These are phyloP conservation scores for Macrobrachium nipponense DNA, from an alignment of 1,140 invertebrate genomes.

Conservation along the genomic window DNA sequence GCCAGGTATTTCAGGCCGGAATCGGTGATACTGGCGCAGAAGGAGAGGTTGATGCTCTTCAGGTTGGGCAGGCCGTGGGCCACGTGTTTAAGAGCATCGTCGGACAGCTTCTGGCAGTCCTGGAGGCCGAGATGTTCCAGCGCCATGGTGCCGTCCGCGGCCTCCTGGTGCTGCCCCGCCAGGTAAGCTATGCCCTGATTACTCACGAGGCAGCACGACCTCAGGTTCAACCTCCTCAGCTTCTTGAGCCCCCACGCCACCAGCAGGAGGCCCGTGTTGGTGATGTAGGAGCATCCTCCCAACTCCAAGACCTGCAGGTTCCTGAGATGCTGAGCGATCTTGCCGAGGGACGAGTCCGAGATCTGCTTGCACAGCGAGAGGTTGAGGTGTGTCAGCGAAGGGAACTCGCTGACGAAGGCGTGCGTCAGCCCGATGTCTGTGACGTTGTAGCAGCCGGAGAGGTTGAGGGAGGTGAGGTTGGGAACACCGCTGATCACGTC, in stretches of 20 bases:
- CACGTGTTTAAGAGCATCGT: constrained; percentile 88
- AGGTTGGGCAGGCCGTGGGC: constrained; percentile 83
- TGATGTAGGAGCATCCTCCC: constrained; percentile 91
- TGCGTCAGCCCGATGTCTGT: constrained; percentile 84
- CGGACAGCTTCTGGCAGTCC: constrained; percentile 93
- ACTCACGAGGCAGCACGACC: constrained; percentile 92
- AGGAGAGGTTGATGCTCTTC: constrained; percentile 90
- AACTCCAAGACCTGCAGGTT: constrained; percentile 89
- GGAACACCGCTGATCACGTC: constrained; percentile 89
- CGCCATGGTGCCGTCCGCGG: constrained; percentile 60
- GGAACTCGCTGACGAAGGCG: constrained; percentile 79
- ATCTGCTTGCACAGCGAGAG: constrained; percentile 95
- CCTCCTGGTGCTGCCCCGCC: constrained; percentile 74
- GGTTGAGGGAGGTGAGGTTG: constrained; percentile 86
- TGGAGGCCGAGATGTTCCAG: constrained; percentile 90
- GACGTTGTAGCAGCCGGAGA: constrained; percentile 94
- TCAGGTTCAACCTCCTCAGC: constrained; percentile 84
- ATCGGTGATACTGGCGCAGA: constrained; percentile 93
- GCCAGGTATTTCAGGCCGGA: constrained; percentile 89
- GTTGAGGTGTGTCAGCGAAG: constrained; percentile 83
- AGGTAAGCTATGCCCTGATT: constrained; percentile 90
- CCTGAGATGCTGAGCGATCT: constrained; percentile 86
- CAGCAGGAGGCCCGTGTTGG: constrained; percentile 85
- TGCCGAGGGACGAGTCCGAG: constrained; percentile 84
- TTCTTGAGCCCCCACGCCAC: constrained; percentile 89